A percentile compares a stretch with the other conserved stretches of the same genome.
These are phyloP conservation scores for Cottus gobio DNA, from an alignment of 2,113 vertebrate species.

Conservation along the genomic window DNA sequence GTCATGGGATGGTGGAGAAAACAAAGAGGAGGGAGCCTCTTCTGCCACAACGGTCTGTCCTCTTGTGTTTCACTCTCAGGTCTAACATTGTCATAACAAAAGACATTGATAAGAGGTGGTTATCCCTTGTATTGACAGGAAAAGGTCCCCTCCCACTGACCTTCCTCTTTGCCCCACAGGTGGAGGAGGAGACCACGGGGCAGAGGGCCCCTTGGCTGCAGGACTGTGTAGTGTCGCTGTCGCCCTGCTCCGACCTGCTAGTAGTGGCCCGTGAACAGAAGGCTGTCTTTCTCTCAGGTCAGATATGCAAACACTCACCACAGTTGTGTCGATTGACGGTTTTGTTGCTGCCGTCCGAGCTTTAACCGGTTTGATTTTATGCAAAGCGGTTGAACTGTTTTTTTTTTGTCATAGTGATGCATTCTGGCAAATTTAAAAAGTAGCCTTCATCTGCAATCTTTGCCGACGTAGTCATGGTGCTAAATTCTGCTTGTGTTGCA, in stretches of 20 bases:
- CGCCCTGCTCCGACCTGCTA: constrained; percentile 94
- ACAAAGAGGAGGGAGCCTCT: constrained; percentile 61
- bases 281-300: constrained; percentile 94
- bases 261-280: constrained; percentile 93
- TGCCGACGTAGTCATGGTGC: not conserved
- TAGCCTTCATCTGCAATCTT: not conserved
- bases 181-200: constrained; percentile 69
- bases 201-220: constrained; percentile 90
- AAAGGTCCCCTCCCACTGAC: not conserved
- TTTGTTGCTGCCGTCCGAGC: no score
- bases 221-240: constrained; percentile 92
- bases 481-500: not conserved
- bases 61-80: not conserved
- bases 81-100: not conserved
- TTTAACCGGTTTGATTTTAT: not conserved
- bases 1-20: constrained; percentile 73
- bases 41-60: constrained; percentile 58
- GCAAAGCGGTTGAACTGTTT: not conserved
- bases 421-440: not conserved
- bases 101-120: no score
- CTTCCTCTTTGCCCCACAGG: constrained; percentile 45
- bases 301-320: not conserved
- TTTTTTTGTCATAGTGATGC: not conserved
- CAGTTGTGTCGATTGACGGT: not conserved
- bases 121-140: no score